phyloP scores from a whole-genome alignment of 1,140 invertebrate genomes.

The Trichonephila inaurata region DNA sequence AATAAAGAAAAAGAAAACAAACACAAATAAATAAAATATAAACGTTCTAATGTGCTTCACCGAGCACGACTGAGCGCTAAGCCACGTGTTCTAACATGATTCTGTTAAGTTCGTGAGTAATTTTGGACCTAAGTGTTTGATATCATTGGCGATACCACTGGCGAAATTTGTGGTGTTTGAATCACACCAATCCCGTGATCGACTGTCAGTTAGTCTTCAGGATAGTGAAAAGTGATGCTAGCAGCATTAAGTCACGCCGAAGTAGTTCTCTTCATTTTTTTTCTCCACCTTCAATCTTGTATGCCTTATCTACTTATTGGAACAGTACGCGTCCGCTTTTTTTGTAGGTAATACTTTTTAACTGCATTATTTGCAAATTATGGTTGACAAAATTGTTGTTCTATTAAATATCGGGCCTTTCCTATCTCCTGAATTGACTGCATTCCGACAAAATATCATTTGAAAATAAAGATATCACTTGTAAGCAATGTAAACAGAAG shows the following conservation, averaged over 20 bases:
- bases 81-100: slow-evolving; percentile 69
- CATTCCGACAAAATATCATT: neutral
- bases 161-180: slow-evolving; percentile 17
- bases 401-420: neutral
- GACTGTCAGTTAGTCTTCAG: slow-evolving; percentile 53
- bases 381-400: neutral
- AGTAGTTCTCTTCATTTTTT: slow-evolving; percentile 16
- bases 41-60: slow-evolving; percentile 28
- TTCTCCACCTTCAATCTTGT: neutral
- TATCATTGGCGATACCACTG: slow-evolving; percentile 61
- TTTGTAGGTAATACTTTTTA: slow-evolving; percentile 18
- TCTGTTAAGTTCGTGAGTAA: slow-evolving; percentile 71
- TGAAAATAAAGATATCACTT: neutral
- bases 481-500: too few species aligned
- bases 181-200: slow-evolving; percentile 56
- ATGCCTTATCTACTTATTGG: slow-evolving; percentile 27
- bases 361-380: slow-evolving; percentile 18
- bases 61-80: slow-evolving; percentile 44
- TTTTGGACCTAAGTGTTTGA: slow-evolving; percentile 67
- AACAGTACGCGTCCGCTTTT: slow-evolving; percentile 40
- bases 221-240: neutral
- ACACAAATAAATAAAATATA: slow-evolving; percentile 33
- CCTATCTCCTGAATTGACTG: neutral
- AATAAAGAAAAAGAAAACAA: slow-evolving; percentile 48
- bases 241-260: slow-evolving; percentile 9